Conservation (phyloP, 2,797 vertebrate genomes). For the Spatula versicolor region DNA sequence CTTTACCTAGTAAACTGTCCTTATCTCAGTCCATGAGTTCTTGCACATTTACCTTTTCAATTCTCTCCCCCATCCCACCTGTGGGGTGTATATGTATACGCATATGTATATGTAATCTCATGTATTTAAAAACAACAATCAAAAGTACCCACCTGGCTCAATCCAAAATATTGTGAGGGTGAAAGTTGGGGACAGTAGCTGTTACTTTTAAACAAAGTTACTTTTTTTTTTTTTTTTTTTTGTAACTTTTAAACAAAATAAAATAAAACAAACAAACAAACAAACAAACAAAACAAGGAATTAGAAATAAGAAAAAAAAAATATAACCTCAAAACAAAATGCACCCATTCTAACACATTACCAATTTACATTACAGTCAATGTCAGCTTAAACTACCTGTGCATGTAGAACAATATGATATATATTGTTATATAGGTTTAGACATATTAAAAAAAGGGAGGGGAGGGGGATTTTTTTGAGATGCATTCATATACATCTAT, state of each 20-base stretch:
- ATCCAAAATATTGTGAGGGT: neutral
- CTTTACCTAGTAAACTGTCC: too few species aligned
- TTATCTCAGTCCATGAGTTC: too few species aligned
- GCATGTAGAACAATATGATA: fast-evolving
- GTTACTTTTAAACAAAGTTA: neutral
- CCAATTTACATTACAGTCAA: neutral
- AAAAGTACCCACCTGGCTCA: neutral
- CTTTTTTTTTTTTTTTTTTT: too few species aligned
- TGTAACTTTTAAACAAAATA: too few species aligned
- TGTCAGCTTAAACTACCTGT: neutral
- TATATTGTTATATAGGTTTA: neutral
- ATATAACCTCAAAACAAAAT: neutral
- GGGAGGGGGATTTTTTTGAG: too few species aligned
- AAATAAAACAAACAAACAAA: too few species aligned
- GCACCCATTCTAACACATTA: neutral
- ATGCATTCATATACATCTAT: neutral
- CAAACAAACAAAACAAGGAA: neutral
- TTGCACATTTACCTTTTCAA: too few species aligned
- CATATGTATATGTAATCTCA: neutral
- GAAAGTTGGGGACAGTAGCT: neutral
- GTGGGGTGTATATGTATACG: too few species aligned
- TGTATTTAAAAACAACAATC: neutral
- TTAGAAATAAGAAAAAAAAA: neutral
- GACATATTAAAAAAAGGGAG: neutral
- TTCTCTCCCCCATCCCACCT: too few species aligned